Conservation (phyloP, 2,797 vertebrate genomes). For the Lates japonicus region DNA sequence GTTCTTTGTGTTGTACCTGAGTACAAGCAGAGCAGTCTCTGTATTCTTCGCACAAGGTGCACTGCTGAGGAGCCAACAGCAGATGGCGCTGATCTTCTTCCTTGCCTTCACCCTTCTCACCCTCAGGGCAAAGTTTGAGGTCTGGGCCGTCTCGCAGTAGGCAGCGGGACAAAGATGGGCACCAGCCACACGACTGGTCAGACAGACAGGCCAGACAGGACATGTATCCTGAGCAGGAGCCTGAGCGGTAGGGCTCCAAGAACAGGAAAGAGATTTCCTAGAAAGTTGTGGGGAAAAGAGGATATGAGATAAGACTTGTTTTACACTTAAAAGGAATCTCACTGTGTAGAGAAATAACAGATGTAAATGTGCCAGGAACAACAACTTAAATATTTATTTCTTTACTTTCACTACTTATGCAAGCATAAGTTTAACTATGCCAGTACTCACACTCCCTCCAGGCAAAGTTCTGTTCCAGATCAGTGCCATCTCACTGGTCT, state of each 20-base stretch:
- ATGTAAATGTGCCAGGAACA: background rate
- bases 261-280: constrained; percentile 96
- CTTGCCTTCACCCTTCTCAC: constrained; percentile 72
- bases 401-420: background rate
- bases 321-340: constrained; percentile 6
- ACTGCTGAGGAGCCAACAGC: constrained; percentile 89
- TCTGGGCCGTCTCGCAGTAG: constrained; percentile 82
- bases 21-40: constrained; percentile 93
- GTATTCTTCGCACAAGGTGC: constrained; percentile 92
- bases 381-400: background rate
- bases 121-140: constrained; percentile 77
- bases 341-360: constrained; percentile 1
- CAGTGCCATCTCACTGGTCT: constrained; percentile 93
- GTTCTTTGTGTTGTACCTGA: constrained; percentile 82
- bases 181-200: constrained; percentile 95
- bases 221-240: constrained; percentile 86
- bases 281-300: constrained; percentile 1
- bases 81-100: constrained; percentile 84
- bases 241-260: constrained; percentile 92
- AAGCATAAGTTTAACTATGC: background rate
- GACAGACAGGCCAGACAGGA: constrained; percentile 93
- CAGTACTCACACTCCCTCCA: constrained; percentile 90
- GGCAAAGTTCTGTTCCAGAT: constrained; percentile 93
- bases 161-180: constrained; percentile 88
- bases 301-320: background rate